Evolutionary conservation across 1,140 invertebrate genomes (phyloP), one percentile per base, ranked within the genome.

Genomic region (Dysdera silvatica): DNA sequence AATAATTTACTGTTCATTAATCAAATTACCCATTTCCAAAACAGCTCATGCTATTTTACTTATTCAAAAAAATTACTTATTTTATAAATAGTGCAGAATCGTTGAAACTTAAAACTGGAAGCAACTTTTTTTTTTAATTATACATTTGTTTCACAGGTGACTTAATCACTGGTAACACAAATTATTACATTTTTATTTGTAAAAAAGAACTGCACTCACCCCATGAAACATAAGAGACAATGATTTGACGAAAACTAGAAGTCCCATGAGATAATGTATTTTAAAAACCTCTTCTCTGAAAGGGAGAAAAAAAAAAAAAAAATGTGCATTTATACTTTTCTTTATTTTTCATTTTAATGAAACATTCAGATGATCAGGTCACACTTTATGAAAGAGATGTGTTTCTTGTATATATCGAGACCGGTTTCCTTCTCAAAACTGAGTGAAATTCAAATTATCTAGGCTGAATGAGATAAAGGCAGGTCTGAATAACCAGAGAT

Each of bases 201-300:
- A 48, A 23, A 48, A 8, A 23, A 8, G 26, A 48, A 56, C 32
- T 26, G 29, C 14, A 76, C 74, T 72, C 72, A 80, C 77, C n/a
- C 90, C 91, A 75, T 98, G 95, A 74, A 98, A 97, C 33, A 96
- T 82, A 40, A 98, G 75, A 0, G 94, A 95, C 10, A 97, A 73
- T 0, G 92, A 87, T 75, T 98, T 98, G 7, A 98, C 76, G 71
- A 88, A 94, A 1, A 98, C 89, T 48, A 99, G 79, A 5, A 90
- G 84, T 41, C 91, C 87, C 96, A 99, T 99, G 43, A 99, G 80
- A 61, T 95, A 95, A 74, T 99, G 96, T 63, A 98, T 95, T 76
- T 95, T 91, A 76, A 91, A 98, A 0, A 97, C 91, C 65, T 77
- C 76, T 3, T 87, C 84, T 59, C 85, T 86, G 68, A 35, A 78